A percentile compares a stretch with the other conserved stretches of the same genome.
Evolutionary conservation across 1,140 invertebrate species (phyloP).

Genomic region (Spodoptera litura): DNA sequence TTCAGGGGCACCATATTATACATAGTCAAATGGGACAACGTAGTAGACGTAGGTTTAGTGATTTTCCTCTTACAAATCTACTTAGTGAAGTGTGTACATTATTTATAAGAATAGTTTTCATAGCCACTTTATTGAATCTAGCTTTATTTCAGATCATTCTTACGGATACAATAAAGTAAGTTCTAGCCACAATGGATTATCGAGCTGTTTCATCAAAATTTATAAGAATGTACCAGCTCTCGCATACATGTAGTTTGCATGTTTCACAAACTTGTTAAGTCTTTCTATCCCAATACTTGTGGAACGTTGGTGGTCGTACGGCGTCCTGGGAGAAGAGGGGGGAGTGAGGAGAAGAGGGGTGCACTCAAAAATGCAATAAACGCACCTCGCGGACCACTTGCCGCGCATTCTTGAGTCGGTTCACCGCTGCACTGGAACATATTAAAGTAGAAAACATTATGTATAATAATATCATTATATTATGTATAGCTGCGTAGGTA

Average conservation of each 20-base stretch:
- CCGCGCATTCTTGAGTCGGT: constrained; percentile 42
- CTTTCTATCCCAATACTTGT: not conserved
- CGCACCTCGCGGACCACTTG: constrained; percentile 51
- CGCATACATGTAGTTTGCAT: no score
- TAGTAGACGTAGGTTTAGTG: no score
- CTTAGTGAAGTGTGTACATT: no score
- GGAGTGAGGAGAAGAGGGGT: not conserved
- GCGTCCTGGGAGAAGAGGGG: not conserved
- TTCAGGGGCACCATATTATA: not conserved
- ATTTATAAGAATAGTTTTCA: no score
- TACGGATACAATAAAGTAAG: no score
- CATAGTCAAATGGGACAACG: not conserved
- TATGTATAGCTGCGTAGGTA: not conserved
- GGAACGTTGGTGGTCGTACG: constrained; percentile 1
- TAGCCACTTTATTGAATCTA: no score
- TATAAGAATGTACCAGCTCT: no score
- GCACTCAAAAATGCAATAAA: constrained; percentile 62
- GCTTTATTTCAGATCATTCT: no score
- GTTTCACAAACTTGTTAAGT: not conserved
- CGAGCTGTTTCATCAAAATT: no score
- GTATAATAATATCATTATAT: constrained; percentile 11
- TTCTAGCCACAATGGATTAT: no score
- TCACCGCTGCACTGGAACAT: constrained; percentile 33
- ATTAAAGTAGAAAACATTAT: constrained; percentile 44
- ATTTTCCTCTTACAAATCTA: not conserved